Evolutionary conservation across 2,888 invertebrate genomes (phyloP).

Genomic region (Apocheima hispidaria): DNA sequence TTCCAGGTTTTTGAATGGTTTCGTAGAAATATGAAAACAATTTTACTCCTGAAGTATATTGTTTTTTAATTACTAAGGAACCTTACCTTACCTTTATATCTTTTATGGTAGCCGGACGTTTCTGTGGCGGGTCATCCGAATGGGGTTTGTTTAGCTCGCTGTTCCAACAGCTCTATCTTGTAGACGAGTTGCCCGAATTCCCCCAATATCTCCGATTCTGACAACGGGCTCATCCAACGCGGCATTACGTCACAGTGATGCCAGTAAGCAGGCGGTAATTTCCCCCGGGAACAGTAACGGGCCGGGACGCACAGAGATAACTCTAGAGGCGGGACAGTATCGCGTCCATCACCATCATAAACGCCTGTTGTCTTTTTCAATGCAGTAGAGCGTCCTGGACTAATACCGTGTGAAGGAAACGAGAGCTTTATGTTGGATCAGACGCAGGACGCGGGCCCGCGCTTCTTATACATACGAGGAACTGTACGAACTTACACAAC

Average conservation of each 20-base stretch:
- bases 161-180: background rate
- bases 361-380: background rate
- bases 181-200: background rate
- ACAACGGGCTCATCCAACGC: background rate
- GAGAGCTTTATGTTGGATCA: background rate
- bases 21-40: no score
- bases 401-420: background rate
- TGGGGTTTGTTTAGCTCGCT: no score
- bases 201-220: background rate
- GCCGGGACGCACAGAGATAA: conserved; percentile 1
- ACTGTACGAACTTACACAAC: no score
- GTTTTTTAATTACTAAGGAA: no score
- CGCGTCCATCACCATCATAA: conserved; percentile 6
- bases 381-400: background rate
- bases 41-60: no score
- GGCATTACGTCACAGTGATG: conserved; percentile 13
- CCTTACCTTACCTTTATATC: no score
- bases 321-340: conserved; percentile 6
- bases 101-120: no score
- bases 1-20: no score
- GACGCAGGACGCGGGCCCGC: no score
- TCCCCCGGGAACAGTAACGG: conserved; percentile 35
- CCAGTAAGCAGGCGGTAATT: conserved; percentile 28
- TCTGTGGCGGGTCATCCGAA: no score
- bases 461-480: no score